Conservation (phyloP, 2,113 vertebrate species). For the Nestor notabilis region DNA sequence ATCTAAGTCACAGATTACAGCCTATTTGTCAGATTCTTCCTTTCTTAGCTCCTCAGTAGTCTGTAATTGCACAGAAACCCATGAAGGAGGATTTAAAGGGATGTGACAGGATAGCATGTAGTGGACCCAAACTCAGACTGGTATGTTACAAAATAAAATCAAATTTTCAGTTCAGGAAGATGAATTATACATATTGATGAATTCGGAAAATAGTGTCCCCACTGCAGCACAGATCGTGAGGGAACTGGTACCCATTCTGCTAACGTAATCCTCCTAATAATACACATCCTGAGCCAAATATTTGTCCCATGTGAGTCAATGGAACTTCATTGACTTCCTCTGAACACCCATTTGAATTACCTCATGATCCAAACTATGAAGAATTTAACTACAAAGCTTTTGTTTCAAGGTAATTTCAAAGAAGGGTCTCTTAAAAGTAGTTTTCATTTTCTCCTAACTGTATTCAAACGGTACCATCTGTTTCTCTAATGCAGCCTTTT, state of each 20-base stretch:
- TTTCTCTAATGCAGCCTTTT: background rate
- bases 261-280: background rate
- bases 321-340: background rate
- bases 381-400: background rate
- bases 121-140: background rate
- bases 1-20: background rate
- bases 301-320: background rate
- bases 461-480: background rate
- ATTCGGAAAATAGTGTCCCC: background rate
- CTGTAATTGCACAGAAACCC: background rate
- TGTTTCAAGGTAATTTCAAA: background rate
- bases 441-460: background rate
- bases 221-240: background rate
- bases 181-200: background rate
- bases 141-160: background rate
- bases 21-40: background rate
- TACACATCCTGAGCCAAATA: background rate
- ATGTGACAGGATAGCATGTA: background rate
- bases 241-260: background rate
- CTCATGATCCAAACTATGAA: background rate
- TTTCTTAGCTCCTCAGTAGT: background rate
- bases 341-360: background rate
- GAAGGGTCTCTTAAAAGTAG: background rate
- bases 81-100: background rate
- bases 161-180: background rate